These are phyloP conservation scores for Dendropsophus ebraccatus DNA, from an alignment of 2,113 vertebrate genomes.

Conservation along the genomic window DNA sequence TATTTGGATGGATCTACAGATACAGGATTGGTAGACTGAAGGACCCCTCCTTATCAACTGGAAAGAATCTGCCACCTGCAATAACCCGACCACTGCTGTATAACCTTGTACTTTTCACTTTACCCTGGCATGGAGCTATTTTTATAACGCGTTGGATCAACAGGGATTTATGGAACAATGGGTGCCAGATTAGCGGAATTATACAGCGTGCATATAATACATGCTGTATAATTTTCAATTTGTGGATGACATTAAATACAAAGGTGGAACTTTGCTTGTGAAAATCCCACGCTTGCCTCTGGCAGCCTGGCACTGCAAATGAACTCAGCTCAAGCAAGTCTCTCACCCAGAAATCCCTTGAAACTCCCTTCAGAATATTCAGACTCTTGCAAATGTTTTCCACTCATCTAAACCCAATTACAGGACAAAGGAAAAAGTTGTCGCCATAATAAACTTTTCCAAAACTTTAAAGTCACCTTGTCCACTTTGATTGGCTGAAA, in stretches of 20 bases:
- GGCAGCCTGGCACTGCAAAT: background rate
- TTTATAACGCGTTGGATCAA: background rate
- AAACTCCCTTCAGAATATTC: constrained; percentile 1
- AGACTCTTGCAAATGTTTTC: background rate
- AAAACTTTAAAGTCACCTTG: background rate
- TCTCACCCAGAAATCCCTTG: constrained; percentile 10
- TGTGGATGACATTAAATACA: background rate
- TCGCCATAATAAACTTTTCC: background rate
- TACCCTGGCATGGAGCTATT: background rate
- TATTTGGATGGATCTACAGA: too few species aligned
- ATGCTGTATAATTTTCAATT: background rate
- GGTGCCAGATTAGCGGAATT: background rate
- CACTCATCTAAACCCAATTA: background rate
- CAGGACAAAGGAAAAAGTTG: background rate
- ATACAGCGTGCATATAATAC: background rate
- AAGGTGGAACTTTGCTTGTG: background rate
- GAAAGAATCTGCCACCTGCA: background rate
- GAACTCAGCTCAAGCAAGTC: background rate
- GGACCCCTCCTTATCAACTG: background rate
- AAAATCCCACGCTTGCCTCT: background rate
- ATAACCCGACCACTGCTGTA: background rate
- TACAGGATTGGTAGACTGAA: background rate
- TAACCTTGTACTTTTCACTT: background rate
- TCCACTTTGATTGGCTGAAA: background rate
- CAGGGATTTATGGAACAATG: background rate